Conservation (phyloP, 2,888 invertebrate genomes). For the Cephus spinipes region DNA sequence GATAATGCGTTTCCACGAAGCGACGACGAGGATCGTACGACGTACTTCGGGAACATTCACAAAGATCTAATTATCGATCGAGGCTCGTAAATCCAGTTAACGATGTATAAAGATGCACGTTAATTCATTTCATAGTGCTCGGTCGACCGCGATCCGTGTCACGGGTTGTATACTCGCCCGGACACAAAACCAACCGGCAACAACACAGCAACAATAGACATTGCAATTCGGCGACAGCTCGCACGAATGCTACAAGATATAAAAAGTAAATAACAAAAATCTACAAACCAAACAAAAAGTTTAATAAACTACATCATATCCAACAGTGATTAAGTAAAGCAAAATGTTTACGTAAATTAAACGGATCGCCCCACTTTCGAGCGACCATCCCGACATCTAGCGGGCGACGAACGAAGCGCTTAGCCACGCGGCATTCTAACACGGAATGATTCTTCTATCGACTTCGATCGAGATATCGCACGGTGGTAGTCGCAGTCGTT, state of each 20-base stretch:
- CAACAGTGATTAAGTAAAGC: conserved; percentile 30
- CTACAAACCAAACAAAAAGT: neutral
- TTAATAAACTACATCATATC: conserved; percentile 26
- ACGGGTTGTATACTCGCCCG: conserved; percentile 58
- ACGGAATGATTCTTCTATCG: neutral
- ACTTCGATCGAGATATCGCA: neutral
- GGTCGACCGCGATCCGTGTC: conserved; percentile 26
- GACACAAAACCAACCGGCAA: conserved; percentile 47
- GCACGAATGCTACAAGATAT: conserved; percentile 1
- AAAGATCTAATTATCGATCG: neutral
- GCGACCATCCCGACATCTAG: neutral
- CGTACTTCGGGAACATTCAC: neutral
- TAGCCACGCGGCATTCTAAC: neutral
- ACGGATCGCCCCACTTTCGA: conserved; percentile 14
- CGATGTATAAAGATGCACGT: neutral
- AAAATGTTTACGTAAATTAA: conserved; percentile 16
- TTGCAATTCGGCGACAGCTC: conserved; percentile 1
- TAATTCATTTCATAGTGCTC: neutral
- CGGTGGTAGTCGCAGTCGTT: neutral
- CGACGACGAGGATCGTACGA: neutral
- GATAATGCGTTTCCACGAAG: neutral
- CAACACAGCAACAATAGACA: conserved; percentile 61
- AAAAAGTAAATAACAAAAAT: neutral
- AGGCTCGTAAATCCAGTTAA: neutral
- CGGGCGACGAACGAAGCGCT: neutral